Evolutionary conservation across 2,113 vertebrate genomes (phyloP).

Genomic region (Malurus alboscapulatus): DNA sequence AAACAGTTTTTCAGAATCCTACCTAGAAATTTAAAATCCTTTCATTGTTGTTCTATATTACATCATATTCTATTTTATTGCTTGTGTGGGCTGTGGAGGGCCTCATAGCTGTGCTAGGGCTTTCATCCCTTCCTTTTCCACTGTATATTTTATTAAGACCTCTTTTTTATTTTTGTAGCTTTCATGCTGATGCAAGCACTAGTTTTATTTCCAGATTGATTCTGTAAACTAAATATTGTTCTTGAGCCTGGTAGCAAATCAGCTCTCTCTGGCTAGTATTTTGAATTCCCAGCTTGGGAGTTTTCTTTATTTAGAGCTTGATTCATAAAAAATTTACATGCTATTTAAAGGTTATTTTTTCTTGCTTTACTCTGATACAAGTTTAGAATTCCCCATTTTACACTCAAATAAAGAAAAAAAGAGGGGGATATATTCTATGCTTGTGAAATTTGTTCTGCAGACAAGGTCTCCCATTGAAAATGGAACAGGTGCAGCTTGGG

Average conservation of each 20-base stretch:
- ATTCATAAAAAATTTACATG: slow-evolving; percentile 72
- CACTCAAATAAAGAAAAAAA: slow-evolving; percentile 24
- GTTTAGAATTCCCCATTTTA: slow-evolving; percentile 58
- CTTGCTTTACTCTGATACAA: slow-evolving; percentile 47
- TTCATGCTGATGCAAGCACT: slow-evolving; percentile 66
- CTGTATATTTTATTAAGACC: slow-evolving; percentile 65
- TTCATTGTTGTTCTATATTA: slow-evolving; percentile 66
- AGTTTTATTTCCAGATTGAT: slow-evolving; percentile 69
- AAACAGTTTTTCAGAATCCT: slow-evolving; percentile 42
- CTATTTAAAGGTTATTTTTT: slow-evolving; percentile 65
- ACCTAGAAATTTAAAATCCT: slow-evolving; percentile 62
- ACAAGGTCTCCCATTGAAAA: slow-evolving; percentile 42
- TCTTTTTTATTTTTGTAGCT: slow-evolving; percentile 63
- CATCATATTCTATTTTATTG: slow-evolving; percentile 64
- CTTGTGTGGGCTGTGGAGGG: slow-evolving; percentile 47
- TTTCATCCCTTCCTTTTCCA: slow-evolving; percentile 64
- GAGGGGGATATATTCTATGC: neutral
- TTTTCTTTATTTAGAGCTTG: slow-evolving; percentile 70
- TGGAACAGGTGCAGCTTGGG: slow-evolving; percentile 58
- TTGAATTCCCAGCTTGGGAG: slow-evolving; percentile 65
- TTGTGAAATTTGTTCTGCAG: slow-evolving; percentile 29
- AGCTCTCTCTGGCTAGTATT: slow-evolving; percentile 54
- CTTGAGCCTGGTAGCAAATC: slow-evolving; percentile 65
- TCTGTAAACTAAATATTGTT: slow-evolving; percentile 71
- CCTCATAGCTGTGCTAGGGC: slow-evolving; percentile 47